These are phyloP conservation scores for Apotomis turbidana DNA, from an alignment of 2,888 invertebrate species.

Conservation along the genomic window DNA sequence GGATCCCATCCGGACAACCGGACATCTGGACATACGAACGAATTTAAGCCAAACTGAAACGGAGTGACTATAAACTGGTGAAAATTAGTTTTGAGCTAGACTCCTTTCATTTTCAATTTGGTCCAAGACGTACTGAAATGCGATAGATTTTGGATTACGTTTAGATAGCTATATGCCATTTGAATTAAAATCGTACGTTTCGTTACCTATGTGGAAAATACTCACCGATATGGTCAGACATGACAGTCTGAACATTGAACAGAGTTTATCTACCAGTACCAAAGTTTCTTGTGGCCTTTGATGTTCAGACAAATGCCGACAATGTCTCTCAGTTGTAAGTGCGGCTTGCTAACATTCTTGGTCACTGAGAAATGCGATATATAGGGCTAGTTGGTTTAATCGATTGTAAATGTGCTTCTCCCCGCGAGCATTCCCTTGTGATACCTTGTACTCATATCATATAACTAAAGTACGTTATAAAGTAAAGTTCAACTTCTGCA, in stretches of 20 bases:
- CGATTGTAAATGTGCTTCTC: too few relatives aligned
- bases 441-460: too few relatives aligned
- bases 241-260: slow-evolving; percentile 21
- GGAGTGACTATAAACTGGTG: too few relatives aligned
- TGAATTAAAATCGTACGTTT: slow-evolving; percentile 5
- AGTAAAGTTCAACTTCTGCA: too few relatives aligned
- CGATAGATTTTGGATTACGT: neutral
- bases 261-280: slow-evolving; percentile 27
- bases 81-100: too few relatives aligned
- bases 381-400: neutral
- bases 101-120: too few relatives aligned
- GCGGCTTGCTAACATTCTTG: slow-evolving; percentile 12
- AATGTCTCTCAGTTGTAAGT: slow-evolving; percentile 12
- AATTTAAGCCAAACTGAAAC: too few relatives aligned
- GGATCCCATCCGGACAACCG: too few relatives aligned
- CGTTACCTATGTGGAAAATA: slow-evolving; percentile 8
- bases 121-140: neutral
- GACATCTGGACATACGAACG: too few relatives aligned
- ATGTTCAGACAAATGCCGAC: slow-evolving; percentile 33
- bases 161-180: neutral
- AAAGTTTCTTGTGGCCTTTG: slow-evolving; percentile 24
- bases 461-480: too few relatives aligned
- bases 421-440: too few relatives aligned
- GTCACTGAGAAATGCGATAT: neutral
- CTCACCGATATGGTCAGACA: slow-evolving; percentile 21